These are phyloP conservation scores for Leptinotarsa peninsularis DNA, from an alignment of 2,888 invertebrate genomes.

Conservation along the genomic window DNA sequence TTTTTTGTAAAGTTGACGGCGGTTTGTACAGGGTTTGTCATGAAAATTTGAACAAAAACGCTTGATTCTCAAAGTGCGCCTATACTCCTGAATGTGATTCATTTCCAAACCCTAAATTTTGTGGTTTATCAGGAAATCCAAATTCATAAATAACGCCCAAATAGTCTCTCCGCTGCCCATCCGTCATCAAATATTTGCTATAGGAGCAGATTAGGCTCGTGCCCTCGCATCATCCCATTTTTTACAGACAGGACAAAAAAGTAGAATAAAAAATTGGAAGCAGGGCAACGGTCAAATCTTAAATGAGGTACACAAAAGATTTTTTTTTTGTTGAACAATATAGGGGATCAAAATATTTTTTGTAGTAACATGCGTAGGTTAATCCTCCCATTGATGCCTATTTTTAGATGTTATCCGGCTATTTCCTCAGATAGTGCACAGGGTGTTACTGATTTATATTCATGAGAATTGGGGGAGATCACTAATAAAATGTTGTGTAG, in stretches of 20 bases:
- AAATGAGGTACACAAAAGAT: conserved; percentile 53
- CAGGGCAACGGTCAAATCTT: conserved; percentile 62
- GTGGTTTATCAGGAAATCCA: conserved; percentile 36
- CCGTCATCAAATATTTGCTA: conserved; percentile 52
- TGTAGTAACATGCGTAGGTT: conserved; percentile 55
- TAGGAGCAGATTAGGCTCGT: conserved; percentile 47
- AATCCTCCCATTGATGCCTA: conserved; percentile 56
- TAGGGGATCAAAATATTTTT: conserved; percentile 60
- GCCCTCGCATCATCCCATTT: conserved; percentile 38
- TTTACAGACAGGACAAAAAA: conserved; percentile 47
- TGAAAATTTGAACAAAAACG: not conserved
- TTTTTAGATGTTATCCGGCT: conserved; percentile 49
- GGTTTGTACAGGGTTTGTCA: too few species aligned
- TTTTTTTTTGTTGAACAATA: conserved; percentile 51
- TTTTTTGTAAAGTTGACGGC: too few species aligned
- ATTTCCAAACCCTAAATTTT: conserved; percentile 22
- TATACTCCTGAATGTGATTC: not conserved
- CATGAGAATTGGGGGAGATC: not conserved
- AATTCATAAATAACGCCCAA: conserved; percentile 40
- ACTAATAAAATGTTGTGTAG: not conserved
- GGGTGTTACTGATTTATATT: conserved; percentile 12
- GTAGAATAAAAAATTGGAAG: conserved; percentile 55
- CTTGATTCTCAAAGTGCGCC: not conserved
- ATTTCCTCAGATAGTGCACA: conserved; percentile 23
- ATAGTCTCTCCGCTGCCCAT: conserved; percentile 36